These are phyloP conservation scores for Ichneumoninae sp. DNA, from an alignment of 2,888 invertebrate genomes.

Conservation along the genomic window DNA sequence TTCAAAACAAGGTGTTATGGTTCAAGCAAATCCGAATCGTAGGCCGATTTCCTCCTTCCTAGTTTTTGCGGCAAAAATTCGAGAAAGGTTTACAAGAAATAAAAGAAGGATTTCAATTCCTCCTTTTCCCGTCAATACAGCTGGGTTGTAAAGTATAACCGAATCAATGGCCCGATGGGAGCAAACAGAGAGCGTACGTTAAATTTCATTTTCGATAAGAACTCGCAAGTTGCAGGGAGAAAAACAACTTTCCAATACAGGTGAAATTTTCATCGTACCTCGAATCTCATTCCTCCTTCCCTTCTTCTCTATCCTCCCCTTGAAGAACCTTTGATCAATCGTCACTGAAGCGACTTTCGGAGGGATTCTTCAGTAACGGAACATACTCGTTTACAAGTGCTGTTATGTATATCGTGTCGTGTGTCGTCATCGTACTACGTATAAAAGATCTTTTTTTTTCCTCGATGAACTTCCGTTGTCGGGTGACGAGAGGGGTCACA, in stretches of 20 bases:
- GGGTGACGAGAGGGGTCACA: conserved; percentile 43
- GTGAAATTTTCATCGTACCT: conserved; percentile 28
- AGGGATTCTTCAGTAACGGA: conserved; percentile 72
- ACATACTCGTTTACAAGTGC: conserved; percentile 70
- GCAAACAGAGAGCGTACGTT: neutral
- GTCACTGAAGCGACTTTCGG: conserved; percentile 50
- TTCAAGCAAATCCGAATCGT: conserved; percentile 36
- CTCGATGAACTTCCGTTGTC: conserved; percentile 46
- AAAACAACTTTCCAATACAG: neutral
- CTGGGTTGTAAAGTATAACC: neutral
- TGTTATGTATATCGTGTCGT: conserved; percentile 71
- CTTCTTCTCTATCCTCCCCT: neutral
- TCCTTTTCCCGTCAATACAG: neutral
- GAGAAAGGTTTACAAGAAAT: neutral
- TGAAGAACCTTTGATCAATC: conserved; percentile 47
- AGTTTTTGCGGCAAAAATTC: neutral
- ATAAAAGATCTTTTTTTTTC: conserved; percentile 37
- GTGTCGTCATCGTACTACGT: conserved; percentile 72
- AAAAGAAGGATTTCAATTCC: neutral
- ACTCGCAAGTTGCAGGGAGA: neutral
- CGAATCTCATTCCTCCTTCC: conserved; percentile 3
- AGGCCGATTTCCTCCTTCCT: no score
- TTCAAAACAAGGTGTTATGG: conserved; percentile 2
- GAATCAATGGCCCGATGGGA: neutral
- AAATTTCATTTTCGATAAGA: conserved; percentile 1